A percentile compares a stretch with the other conserved stretches of the same genome.
Evolutionary conservation across 2,888 invertebrate genomes (phyloP).

Genomic region (Euphydryas editha): DNA sequence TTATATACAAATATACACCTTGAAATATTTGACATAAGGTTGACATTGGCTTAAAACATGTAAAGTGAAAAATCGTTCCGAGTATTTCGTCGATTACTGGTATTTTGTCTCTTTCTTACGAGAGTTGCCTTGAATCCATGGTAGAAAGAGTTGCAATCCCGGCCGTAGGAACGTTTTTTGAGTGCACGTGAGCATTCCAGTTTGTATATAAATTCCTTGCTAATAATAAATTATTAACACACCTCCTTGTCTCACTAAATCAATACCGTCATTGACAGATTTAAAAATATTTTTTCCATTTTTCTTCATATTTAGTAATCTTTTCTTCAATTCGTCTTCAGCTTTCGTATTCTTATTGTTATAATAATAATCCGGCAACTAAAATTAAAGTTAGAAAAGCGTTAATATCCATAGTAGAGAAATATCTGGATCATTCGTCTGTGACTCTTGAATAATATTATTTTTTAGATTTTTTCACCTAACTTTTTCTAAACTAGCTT

Average conservation of each 20-base stretch:
- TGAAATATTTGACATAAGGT: too few species aligned
- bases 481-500: too few species aligned
- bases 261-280: conserved; percentile 33
- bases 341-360: conserved; percentile 60
- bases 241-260: conserved; percentile 69
- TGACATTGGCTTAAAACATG: too few species aligned
- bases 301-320: conserved; percentile 61
- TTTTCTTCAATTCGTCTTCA: conserved; percentile 64
- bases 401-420: conserved; percentile 6
- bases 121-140: too few species aligned
- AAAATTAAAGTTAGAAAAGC: conserved; percentile 30
- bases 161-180: too few species aligned
- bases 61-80: too few species aligned
- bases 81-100: too few species aligned
- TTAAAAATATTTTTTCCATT: conserved; percentile 41
- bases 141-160: too few species aligned
- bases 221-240: neutral
- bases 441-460: conserved; percentile 3
- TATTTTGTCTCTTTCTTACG: too few species aligned
- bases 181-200: too few species aligned
- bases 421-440: conserved; percentile 1
- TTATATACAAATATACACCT: too few species aligned
- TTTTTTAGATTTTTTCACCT: neutral
- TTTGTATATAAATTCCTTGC: neutral
- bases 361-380: conserved; percentile 65